Evolutionary conservation across 2,797 vertebrate genomes (phyloP).

Genomic region (Dermochelys coriacea): DNA sequence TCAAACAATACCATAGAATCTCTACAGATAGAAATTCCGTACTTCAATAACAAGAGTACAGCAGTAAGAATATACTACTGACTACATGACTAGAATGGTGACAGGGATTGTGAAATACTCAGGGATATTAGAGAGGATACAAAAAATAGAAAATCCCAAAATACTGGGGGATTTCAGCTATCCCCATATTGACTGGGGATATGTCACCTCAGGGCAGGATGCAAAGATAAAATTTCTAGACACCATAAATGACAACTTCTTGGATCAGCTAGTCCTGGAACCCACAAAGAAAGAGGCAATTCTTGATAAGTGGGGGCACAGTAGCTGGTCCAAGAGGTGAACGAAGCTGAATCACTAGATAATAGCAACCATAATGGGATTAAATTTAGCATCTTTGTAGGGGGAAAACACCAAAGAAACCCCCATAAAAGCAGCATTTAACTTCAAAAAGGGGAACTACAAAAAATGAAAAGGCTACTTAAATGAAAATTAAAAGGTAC

Average conservation of each 20-base stretch:
- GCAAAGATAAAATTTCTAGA: neutral
- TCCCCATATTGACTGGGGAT: neutral
- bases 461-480: neutral
- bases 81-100: neutral
- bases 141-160: neutral
- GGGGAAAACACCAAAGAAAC: neutral
- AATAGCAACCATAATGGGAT: neutral
- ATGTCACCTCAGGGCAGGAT: neutral
- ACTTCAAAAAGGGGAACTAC: neutral
- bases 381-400: neutral
- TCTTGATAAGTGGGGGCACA: neutral
- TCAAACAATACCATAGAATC: neutral
- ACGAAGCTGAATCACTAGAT: neutral
- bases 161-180: neutral
- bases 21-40: neutral
- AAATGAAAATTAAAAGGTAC: neutral
- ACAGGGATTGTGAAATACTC: neutral
- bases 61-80: neutral
- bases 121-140: neutral
- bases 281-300: neutral
- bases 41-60: neutral
- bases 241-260: neutral
- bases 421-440: neutral
- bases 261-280: neutral
- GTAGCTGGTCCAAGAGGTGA: neutral